These are phyloP conservation scores for Diglossa cyanea DNA, from an alignment of 2,797 vertebrate species.

Conservation along the genomic window DNA sequence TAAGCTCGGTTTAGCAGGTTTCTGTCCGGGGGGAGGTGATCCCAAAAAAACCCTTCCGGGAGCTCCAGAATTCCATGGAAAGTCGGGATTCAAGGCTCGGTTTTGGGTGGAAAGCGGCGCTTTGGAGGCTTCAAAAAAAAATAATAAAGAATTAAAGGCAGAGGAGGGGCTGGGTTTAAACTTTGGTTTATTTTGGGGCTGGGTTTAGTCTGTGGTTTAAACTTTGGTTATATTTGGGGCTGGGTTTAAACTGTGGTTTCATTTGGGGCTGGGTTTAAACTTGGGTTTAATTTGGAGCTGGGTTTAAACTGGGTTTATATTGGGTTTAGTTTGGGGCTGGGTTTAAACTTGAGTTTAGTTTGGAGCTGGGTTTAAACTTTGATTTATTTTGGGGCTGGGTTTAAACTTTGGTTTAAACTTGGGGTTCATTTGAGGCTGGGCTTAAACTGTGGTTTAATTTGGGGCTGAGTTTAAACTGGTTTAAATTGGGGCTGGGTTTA, in stretches of 20 bases:
- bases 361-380: not conserved
- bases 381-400: rapidly evolving
- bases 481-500: not conserved
- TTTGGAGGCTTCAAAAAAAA: not conserved
- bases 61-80: not conserved
- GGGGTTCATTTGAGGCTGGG: not conserved
- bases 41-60: not conserved
- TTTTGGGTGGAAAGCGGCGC: not conserved
- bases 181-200: not conserved
- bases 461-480: not conserved
- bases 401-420: not conserved
- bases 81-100: too few relatives aligned
- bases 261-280: not conserved
- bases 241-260: not conserved
- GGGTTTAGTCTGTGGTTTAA: not conserved
- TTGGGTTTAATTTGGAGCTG: not conserved
- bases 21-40: not conserved
- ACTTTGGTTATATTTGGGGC: too few relatives aligned
- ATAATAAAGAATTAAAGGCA: not conserved
- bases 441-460: not conserved
- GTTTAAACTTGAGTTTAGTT: not conserved
- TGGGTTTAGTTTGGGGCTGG: too few relatives aligned
- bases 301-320: not conserved
- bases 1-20: not conserved
- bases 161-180: not conserved